These are phyloP conservation scores for Laticauda laticaudata DNA, from an alignment of 2,113 vertebrate genomes.

Conservation along the genomic window DNA sequence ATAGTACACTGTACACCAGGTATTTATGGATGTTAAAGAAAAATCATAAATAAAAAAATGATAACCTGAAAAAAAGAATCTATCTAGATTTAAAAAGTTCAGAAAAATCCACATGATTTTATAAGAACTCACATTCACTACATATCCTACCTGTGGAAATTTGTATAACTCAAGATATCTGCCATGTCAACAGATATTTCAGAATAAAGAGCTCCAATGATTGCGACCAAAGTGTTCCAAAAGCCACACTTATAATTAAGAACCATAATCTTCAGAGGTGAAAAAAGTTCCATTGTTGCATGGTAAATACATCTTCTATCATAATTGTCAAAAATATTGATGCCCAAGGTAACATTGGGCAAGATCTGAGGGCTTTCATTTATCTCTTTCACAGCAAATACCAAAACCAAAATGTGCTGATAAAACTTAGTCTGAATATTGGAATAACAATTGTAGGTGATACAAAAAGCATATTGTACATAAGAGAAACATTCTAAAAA, in stretches of 20 bases:
- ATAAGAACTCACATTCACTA: neutral
- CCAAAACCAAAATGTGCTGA: neutral
- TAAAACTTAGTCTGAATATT: neutral
- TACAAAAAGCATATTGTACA: neutral
- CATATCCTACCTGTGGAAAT: slow-evolving; percentile 2
- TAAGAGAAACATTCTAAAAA: neutral
- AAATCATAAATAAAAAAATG: too few relatives aligned
- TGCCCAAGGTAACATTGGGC: slow-evolving; percentile 1
- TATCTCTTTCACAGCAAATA: neutral
- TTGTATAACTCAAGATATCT: slow-evolving; percentile 2
- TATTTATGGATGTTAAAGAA: too few relatives aligned
- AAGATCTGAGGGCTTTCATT: neutral
- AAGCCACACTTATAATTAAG: neutral
- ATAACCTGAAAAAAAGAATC: too few relatives aligned
- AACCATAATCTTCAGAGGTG: neutral
- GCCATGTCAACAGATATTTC: neutral
- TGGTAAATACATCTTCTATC: neutral
- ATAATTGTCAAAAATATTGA: neutral
- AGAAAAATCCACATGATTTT: neutral
- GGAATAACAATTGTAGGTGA: neutral
- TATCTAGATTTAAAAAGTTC: neutral
- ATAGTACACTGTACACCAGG: too few relatives aligned
- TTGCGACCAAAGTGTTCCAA: neutral
- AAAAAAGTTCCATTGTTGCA: neutral
- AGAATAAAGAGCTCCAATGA: neutral